Conservation (phyloP, 2,113 vertebrate species). For the Siniperca knerii region DNA sequence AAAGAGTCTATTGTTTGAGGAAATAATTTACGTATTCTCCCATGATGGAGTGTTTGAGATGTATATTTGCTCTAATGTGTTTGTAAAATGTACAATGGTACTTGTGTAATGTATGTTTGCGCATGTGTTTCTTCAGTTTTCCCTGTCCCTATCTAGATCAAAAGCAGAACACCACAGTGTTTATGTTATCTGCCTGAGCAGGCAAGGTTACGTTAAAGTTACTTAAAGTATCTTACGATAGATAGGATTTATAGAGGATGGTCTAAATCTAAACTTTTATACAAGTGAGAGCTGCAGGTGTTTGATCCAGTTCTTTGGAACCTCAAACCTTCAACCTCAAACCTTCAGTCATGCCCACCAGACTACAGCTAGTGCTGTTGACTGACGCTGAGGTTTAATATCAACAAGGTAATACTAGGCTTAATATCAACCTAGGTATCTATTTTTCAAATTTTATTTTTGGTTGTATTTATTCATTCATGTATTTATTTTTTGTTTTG, state of each 20-base stretch:
- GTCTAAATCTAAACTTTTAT: background rate
- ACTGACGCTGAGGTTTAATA: background rate
- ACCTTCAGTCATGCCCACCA: background rate
- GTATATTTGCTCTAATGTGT: background rate
- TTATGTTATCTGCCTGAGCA: background rate
- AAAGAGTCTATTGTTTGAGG: slow-evolving; percentile 23
- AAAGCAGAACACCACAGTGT: background rate
- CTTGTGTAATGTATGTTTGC: background rate
- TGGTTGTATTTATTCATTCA: too few species aligned
- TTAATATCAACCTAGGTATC: background rate
- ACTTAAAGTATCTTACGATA: background rate
- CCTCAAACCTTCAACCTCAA: background rate
- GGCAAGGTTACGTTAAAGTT: background rate
- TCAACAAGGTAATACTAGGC: background rate
- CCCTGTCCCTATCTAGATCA: background rate
- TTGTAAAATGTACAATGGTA: background rate
- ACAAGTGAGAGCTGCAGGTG: background rate
- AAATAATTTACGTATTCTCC: slow-evolving; percentile 9
- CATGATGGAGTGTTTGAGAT: background rate
- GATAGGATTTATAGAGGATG: background rate
- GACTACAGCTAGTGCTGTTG: too few species aligned
- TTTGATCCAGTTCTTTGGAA: background rate
- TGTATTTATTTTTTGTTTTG: background rate
- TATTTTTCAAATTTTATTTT: background rate
- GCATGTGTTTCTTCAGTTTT: background rate